Evolutionary conservation across 2,888 invertebrate species (phyloP).

Genomic region (Diplazon laetatorius): DNA sequence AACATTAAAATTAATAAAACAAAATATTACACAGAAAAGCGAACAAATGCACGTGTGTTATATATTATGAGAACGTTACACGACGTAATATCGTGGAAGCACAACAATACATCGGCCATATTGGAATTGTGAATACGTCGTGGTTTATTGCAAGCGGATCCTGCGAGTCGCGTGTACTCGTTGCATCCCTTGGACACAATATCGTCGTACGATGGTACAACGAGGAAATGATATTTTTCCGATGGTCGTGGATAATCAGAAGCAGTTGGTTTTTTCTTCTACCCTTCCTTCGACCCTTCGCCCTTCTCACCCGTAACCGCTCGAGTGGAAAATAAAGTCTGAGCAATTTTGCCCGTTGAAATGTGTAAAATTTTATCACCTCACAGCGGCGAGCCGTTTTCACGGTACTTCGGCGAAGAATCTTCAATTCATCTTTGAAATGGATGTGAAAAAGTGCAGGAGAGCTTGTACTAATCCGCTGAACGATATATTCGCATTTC

Average conservation of each 20-base stretch:
- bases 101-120: slow-evolving; percentile 16
- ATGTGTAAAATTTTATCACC: slow-evolving; percentile 48
- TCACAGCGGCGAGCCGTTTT: not conserved
- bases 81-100: slow-evolving; percentile 40
- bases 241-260: slow-evolving; percentile 20
- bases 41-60: not conserved
- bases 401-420: not conserved
- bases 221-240: slow-evolving; percentile 49
- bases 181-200: slow-evolving; percentile 27
- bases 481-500: slow-evolving; percentile 26
- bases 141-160: slow-evolving; percentile 46
- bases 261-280: slow-evolving; percentile 24
- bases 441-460: slow-evolving; percentile 15
- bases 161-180: slow-evolving; percentile 24
- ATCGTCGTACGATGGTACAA: not conserved
- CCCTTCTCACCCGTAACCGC: not conserved
- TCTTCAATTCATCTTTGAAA: too few relatives aligned
- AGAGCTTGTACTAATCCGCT: slow-evolving; percentile 41
- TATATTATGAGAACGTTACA: not conserved
- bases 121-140: slow-evolving; percentile 19
- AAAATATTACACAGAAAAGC: too few relatives aligned
- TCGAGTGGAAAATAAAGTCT: slow-evolving; percentile 10
- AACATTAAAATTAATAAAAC: too few relatives aligned
- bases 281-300: not conserved
- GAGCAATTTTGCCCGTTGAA: slow-evolving; percentile 34